Conservation (phyloP, 2,888 invertebrate genomes). For the Amiota communis region DNA sequence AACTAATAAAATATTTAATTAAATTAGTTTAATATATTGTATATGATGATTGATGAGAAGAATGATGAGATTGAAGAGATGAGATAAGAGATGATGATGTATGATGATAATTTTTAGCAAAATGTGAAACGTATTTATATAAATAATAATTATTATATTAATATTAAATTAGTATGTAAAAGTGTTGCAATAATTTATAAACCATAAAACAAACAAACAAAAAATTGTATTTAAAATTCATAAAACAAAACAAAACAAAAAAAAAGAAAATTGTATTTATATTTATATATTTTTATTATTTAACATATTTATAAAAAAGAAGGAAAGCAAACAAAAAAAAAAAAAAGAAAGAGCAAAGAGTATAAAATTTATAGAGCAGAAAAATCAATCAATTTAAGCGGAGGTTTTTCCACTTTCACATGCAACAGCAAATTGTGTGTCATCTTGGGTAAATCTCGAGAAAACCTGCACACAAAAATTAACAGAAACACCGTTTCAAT, state of each 20-base stretch:
- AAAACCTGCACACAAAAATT: no score
- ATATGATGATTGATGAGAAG: neutral
- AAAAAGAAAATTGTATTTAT: neutral
- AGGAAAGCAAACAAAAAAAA: no score
- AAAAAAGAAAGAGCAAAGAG: no score
- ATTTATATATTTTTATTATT: no score
- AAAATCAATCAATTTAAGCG: no score
- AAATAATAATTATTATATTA: constrained; percentile 10
- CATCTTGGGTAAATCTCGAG: no score
- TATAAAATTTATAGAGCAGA: no score
- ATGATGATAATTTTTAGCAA: constrained; percentile 11
- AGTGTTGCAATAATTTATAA: constrained; percentile 23
- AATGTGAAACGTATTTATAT: constrained; percentile 20
- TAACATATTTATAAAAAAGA: no score
- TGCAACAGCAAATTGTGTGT: no score
- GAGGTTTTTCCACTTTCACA: no score
- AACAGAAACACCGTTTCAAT: no score
- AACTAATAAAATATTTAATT: constrained; percentile 36
- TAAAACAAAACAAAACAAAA: neutral
- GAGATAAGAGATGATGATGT: neutral
- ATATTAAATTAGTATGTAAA: constrained; percentile 30
- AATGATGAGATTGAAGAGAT: no score
- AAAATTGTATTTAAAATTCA: constrained; percentile 4
- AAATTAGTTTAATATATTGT: constrained; percentile 22
- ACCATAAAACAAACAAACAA: neutral